Conservation (phyloP, 2,797 vertebrate genomes). For the Spatula versicolor region DNA sequence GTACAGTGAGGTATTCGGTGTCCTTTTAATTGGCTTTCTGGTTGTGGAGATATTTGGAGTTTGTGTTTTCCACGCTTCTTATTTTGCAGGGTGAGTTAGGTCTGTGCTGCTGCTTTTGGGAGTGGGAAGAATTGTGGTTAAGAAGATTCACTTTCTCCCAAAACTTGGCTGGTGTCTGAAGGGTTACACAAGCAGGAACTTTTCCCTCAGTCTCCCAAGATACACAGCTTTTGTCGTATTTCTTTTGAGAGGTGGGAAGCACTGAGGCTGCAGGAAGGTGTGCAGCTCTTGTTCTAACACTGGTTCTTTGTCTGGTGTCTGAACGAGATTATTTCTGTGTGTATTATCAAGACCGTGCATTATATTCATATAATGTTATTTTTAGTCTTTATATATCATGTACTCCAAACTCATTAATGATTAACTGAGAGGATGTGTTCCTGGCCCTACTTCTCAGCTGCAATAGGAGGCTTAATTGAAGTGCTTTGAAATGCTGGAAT, state of each 20-base stretch:
- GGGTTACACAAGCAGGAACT: not conserved
- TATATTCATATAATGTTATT: not conserved
- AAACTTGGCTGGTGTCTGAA: not conserved
- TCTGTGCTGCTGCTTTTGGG: not conserved
- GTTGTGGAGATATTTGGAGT: not conserved
- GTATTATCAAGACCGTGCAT: not conserved
- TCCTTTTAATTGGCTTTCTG: not conserved
- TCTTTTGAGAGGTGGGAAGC: not conserved
- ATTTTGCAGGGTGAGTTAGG: not conserved
- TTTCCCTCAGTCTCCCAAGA: not conserved
- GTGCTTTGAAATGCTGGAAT: not conserved
- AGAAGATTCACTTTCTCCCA: not conserved
- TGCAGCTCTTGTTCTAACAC: not conserved
- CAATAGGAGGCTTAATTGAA: not conserved
- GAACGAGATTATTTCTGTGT: not conserved
- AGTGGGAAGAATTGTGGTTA: not conserved
- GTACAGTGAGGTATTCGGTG: fast-evolving
- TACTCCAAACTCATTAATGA: not conserved
- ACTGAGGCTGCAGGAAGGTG: not conserved
- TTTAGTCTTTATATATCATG: not conserved
- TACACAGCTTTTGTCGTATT: fast-evolving
- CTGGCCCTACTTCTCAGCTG: not conserved
- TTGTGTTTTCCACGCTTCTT: not conserved
- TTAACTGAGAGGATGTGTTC: not conserved
- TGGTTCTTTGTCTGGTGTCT: not conserved